Base-by-base conservation (phyloP, 2,888 invertebrate genomes). In the Acronicta psi region DNA sequence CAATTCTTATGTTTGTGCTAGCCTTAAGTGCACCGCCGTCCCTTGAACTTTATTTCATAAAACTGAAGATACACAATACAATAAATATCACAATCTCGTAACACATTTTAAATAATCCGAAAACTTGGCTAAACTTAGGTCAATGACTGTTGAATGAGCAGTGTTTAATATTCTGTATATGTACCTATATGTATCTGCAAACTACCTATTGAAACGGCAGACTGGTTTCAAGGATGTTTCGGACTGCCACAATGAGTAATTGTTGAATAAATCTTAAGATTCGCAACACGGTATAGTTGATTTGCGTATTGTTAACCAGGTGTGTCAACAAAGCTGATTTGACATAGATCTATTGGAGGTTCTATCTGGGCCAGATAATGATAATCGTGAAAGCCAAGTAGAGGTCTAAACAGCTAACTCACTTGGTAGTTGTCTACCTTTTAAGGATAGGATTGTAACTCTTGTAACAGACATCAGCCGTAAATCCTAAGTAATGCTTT, bases 171-270 rank as follows among this genome's bases (percentile, higher is more conserved):
- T 20, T 47, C 16, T 49, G n/a, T 47, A 50, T 65, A 42, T 59
- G 42, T 49, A 49, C 53, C 23, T 47, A 50, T 65, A 42, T 59
- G 42, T 49, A 49, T 59, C 23, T 34, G 69, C 68, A 67, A 76
- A 69, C 68, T 69, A 68, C 72, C 75, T 81, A 82, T 82, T 72
- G 65, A 73, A 56, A 59, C 49, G 56, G 65, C 75, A 63, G 73
- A 81, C 81, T 77, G 80, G 81, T 85, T 71, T 51, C 31, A 77
- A 82, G 78, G 83, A 80, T 82, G 75, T 79, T 73, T 74, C 76
- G 75, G 59, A 78, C 65, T 59, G 40, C 36, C 25, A n/a, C 40
- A 60, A 68, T 53, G 51, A 40, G 36, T 18, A 23, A 59, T 59
- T 72, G 51, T 58, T 29, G 31, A 49, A 49, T 46, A 46, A 38